Evolutionary conservation across 1,140 invertebrate genomes (phyloP).

Genomic region (Platyura marginata): DNA sequence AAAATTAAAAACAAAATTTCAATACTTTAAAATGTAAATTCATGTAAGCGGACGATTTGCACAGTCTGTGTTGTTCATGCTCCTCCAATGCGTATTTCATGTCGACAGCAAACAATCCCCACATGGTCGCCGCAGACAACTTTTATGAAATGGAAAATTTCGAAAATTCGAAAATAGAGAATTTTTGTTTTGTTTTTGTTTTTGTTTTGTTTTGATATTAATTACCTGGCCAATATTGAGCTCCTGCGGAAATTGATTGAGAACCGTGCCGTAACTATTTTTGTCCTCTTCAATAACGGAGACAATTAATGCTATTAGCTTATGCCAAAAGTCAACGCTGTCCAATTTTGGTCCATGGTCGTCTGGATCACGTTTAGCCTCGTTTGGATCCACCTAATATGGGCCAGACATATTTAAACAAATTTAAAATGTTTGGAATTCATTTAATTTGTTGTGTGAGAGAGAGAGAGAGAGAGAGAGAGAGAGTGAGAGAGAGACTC

Average conservation of each 20-base stretch:
- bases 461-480: too few relatives aligned
- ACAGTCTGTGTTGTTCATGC: constrained; percentile 86
- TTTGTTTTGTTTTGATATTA: too few relatives aligned
- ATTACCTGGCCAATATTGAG: constrained; percentile 72
- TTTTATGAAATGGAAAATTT: not conserved
- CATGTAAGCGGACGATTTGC: constrained; percentile 98
- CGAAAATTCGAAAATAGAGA: not conserved
- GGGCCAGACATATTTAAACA: too few relatives aligned
- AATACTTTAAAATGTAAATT: constrained; percentile 88
- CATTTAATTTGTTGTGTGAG: too few relatives aligned
- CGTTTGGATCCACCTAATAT: constrained; percentile 70
- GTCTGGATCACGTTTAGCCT: constrained; percentile 68
- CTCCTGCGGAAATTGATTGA: constrained; percentile 93
- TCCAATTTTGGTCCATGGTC: constrained; percentile 79
- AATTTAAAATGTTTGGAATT: too few relatives aligned
- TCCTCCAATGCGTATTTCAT: constrained; percentile 97
- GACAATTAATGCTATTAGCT: constrained; percentile 91
- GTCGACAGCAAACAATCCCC: constrained; percentile 92
- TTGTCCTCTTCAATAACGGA: constrained; percentile 98
- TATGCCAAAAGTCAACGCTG: constrained; percentile 96
- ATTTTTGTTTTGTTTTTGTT: too few relatives aligned
- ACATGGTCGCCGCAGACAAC: constrained; percentile 77
- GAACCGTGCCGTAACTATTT: constrained; percentile 94
- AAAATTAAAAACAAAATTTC: not conserved
- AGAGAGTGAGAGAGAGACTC: too few relatives aligned